A percentile compares a stretch with the other conserved stretches of the same genome.
Conservation (phyloP, 2,888 invertebrate species). For the Sesia bembeciformis region DNA sequence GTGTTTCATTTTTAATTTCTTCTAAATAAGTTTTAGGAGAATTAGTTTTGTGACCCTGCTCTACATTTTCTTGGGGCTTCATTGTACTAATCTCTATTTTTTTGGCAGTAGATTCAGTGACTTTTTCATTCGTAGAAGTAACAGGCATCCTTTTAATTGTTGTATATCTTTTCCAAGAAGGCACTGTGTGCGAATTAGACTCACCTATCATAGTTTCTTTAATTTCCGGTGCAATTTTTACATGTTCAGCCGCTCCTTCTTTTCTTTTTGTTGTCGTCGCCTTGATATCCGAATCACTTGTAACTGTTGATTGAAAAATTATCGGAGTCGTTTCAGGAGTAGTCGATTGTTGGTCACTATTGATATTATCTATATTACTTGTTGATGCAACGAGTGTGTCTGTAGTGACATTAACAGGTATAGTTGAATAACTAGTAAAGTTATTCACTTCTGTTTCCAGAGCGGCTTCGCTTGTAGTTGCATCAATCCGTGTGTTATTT, state of each 20-base stretch:
- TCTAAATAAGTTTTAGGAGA: too few relatives aligned
- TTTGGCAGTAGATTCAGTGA: slow-evolving; percentile 10
- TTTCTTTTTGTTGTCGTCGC: not conserved
- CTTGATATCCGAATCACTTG: not conserved
- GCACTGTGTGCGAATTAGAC: not conserved
- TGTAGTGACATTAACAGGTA: not conserved
- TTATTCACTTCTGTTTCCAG: slow-evolving; percentile 1
- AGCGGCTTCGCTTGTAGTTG: not conserved
- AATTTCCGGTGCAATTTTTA: not conserved
- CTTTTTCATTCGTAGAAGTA: slow-evolving; percentile 10
- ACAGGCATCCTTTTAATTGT: slow-evolving; percentile 27
- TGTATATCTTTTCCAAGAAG: slow-evolving; percentile 12
- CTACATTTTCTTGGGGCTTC: too few relatives aligned
- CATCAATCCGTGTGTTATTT: not conserved
- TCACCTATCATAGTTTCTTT: not conserved
- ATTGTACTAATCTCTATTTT: slow-evolving; percentile 16
- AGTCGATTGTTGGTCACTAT: not conserved
- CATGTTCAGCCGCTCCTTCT: not conserved
- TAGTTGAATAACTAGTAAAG: slow-evolving; percentile 1
- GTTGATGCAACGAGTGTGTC: not conserved
- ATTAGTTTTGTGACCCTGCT: too few relatives aligned
- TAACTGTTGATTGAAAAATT: not conserved
- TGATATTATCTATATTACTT: not conserved
- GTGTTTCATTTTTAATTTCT: too few relatives aligned
- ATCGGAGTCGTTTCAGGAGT: not conserved